These are phyloP conservation scores for Dicrurus megarhynchus DNA, from an alignment of 2,113 vertebrate genomes.

Conservation along the genomic window DNA sequence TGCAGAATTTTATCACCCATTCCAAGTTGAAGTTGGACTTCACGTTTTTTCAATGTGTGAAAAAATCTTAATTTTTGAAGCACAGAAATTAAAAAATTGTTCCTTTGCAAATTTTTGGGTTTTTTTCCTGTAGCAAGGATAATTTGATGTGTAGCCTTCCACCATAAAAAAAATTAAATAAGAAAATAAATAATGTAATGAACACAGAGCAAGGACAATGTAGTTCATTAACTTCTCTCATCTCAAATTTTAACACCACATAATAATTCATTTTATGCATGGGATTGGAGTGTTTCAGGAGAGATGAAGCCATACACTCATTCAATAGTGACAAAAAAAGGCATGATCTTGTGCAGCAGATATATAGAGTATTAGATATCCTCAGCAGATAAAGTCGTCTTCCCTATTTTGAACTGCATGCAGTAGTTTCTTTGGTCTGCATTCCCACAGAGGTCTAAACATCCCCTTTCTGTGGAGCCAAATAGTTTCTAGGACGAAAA, in stretches of 20 bases:
- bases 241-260: not conserved
- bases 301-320: not conserved
- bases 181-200: not conserved
- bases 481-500: not conserved
- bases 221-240: not conserved
- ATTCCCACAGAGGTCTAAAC: not conserved
- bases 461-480: not conserved
- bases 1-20: not conserved
- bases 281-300: not conserved
- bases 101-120: fast-evolving
- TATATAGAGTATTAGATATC: no score
- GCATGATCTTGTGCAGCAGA: not conserved
- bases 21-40: not conserved
- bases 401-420: not conserved
- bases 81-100: not conserved
- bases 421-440: not conserved
- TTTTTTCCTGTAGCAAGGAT: not conserved
- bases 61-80: not conserved
- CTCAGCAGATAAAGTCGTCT: not conserved
- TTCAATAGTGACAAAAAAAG: not conserved
- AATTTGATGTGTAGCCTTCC: not conserved
- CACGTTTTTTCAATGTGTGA: not conserved
- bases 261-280: not conserved
- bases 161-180: not conserved
- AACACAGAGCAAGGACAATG: not conserved